Evolutionary conservation across 2,888 invertebrate genomes (phyloP).

Genomic region (Teleiodes luculella): DNA sequence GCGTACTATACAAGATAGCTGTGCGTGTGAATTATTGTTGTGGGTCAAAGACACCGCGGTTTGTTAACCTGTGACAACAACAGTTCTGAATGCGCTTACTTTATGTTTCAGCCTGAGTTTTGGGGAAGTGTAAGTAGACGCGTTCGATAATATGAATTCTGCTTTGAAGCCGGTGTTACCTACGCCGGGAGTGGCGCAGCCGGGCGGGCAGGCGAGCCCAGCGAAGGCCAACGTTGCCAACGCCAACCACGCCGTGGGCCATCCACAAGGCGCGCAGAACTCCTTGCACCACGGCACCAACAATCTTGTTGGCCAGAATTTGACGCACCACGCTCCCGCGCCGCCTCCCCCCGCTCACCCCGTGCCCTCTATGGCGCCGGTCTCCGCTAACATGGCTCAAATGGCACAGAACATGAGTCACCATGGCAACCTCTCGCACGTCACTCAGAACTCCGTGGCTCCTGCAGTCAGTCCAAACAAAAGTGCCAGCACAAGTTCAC

Average conservation of each 20-base stretch:
- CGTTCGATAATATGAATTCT: conserved; percentile 79
- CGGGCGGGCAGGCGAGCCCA: conserved; percentile 65
- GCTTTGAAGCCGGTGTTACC: conserved; percentile 80
- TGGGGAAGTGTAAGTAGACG: conserved; percentile 39
- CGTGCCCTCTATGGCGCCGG: conserved; percentile 70
- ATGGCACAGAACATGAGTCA: conserved; percentile 77
- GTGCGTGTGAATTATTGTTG: conserved; percentile 71
- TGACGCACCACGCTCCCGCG: conserved; percentile 56
- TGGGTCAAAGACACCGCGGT: conserved; percentile 71
- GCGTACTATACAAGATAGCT: conserved; percentile 48
- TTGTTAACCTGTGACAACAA: conserved; percentile 52
- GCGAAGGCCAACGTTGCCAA: conserved; percentile 68
- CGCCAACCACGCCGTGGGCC: conserved; percentile 62
- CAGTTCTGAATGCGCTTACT: conserved; percentile 43
- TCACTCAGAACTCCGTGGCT: conserved; percentile 59
- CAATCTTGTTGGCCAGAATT: conserved; percentile 63
- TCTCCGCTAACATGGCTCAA: conserved; percentile 73
- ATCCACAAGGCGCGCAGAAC: conserved; percentile 65
- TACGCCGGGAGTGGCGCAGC: conserved; percentile 68
- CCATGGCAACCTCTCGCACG: conserved; percentile 71
- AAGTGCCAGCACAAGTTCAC: conserved; percentile 53
- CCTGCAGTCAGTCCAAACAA: conserved; percentile 57
- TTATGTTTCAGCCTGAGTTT: conserved; percentile 62
- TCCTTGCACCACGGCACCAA: conserved; percentile 54
- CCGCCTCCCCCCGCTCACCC: conserved; percentile 55